phyloP scores from a whole-genome alignment of 2,888 invertebrate genomes.

The Eristalinus aeneus region DNA sequence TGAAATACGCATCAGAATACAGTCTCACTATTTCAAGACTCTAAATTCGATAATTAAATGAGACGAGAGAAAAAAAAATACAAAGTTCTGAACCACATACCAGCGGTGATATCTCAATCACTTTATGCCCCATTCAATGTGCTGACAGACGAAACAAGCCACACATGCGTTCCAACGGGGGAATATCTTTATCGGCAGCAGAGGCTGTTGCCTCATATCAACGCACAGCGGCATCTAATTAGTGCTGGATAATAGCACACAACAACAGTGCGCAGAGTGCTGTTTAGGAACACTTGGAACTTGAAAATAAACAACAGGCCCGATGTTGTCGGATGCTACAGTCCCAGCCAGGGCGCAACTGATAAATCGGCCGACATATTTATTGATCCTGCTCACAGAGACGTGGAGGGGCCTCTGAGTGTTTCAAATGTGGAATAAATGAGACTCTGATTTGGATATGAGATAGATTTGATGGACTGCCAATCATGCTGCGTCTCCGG shows the following conservation, averaged over 20 bases:
- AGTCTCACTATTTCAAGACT: conserved; percentile 19
- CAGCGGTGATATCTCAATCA: conserved; percentile 67
- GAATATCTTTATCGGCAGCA: neutral
- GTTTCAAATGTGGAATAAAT: conserved; percentile 5
- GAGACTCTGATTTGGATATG: conserved; percentile 42
- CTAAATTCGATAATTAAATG: conserved; percentile 63
- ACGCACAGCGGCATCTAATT: conserved; percentile 66
- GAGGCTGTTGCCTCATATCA: conserved; percentile 54
- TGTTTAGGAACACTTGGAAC: conserved; percentile 64
- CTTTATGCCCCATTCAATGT: conserved; percentile 69
- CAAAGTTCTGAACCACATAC: conserved; percentile 47
- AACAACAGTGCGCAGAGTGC: conserved; percentile 38
- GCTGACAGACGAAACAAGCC: conserved; percentile 70
- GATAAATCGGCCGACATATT: conserved; percentile 62
- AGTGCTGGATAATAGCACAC: conserved; percentile 62
- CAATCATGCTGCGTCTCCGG: conserved; percentile 33
- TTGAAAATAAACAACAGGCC: conserved; percentile 61
- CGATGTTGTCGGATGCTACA: neutral
- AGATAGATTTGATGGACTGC: conserved; percentile 64
- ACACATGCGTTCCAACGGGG: conserved; percentile 44
- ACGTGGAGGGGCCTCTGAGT: neutral
- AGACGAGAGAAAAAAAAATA: neutral
- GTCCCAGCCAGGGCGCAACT: conserved; percentile 18
- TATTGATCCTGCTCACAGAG: conserved; percentile 61
- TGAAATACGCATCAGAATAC: conserved; percentile 5